These are phyloP conservation scores for Synergus umbraculus DNA, from an alignment of 2,888 invertebrate species.

Conservation along the genomic window DNA sequence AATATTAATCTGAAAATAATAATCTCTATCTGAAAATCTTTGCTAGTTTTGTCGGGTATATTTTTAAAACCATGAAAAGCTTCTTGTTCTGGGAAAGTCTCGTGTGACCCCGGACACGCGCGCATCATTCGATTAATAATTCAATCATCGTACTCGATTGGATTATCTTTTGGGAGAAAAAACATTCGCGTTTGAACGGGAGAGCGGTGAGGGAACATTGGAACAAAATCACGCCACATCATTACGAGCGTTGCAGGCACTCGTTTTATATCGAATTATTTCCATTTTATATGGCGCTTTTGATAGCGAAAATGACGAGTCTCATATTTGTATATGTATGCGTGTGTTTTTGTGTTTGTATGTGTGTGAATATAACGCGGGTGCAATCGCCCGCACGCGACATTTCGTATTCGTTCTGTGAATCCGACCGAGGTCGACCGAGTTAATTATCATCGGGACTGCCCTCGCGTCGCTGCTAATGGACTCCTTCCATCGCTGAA, in stretches of 20 bases:
- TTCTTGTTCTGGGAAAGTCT: slow-evolving; percentile 51
- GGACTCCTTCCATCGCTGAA: slow-evolving; percentile 56
- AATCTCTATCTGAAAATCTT: background rate
- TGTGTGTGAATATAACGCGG: slow-evolving; percentile 23
- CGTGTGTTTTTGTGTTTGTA: background rate
- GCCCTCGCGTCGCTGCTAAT: slow-evolving; percentile 64
- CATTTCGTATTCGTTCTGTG: slow-evolving; percentile 61
- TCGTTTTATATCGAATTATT: slow-evolving; percentile 68
- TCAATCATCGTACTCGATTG: slow-evolving; percentile 75
- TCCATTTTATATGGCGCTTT: slow-evolving; percentile 64
- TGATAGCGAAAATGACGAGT: slow-evolving; percentile 62
- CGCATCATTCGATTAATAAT: slow-evolving; percentile 76
- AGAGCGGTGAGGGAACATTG: slow-evolving; percentile 44
- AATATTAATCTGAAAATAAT: too few relatives aligned
- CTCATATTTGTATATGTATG: background rate
- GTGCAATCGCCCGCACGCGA: slow-evolving; percentile 48
- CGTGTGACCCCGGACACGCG: slow-evolving; percentile 68
- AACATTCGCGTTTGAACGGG: slow-evolving; percentile 48
- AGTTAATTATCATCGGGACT: slow-evolving; percentile 66
- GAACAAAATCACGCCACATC: slow-evolving; percentile 62
- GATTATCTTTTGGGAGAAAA: slow-evolving; percentile 71
- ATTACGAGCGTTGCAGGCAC: slow-evolving; percentile 60
- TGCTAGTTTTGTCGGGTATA: background rate
- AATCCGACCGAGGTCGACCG: slow-evolving; percentile 54
- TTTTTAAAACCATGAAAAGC: slow-evolving; percentile 10